phyloP scores from a whole-genome alignment of 2,797 vertebrate species.

The Anisognathus igniventris region DNA sequence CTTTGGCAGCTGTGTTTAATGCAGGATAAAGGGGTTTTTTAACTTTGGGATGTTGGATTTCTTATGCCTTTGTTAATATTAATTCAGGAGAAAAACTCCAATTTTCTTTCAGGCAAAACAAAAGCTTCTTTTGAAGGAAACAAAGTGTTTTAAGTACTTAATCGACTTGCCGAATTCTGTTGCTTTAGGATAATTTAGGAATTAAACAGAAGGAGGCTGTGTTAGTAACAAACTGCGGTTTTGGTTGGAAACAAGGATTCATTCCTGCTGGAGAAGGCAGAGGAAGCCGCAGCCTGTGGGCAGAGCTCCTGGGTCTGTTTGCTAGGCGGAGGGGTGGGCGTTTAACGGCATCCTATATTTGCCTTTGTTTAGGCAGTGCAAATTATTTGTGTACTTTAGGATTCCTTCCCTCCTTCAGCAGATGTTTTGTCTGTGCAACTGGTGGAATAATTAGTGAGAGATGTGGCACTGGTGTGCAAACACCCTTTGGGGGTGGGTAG shows the following conservation, averaged over 20 bases:
- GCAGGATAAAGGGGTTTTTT: conserved; percentile 81
- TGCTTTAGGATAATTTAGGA: neutral
- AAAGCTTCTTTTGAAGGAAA: conserved; percentile 17
- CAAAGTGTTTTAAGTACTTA: neutral
- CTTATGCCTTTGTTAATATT: conserved; percentile 37
- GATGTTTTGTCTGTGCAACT: conserved; percentile 69
- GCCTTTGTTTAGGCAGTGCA: conserved; percentile 58
- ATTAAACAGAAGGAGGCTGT: conserved; percentile 7
- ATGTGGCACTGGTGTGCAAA: neutral
- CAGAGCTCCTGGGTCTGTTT: conserved; percentile 66
- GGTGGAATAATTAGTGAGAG: conserved; percentile 53
- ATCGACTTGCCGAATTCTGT: neutral
- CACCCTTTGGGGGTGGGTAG: neutral
- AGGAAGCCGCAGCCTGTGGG: neutral
- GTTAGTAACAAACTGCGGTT: neutral
- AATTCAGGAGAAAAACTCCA: neutral
- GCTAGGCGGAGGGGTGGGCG: neutral
- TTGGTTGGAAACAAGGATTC: conserved; percentile 4
- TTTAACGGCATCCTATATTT: conserved; percentile 48
- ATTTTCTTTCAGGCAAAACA: neutral
- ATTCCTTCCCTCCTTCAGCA: conserved; percentile 56
- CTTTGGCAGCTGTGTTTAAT: conserved; percentile 82
- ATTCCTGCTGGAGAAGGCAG: neutral
- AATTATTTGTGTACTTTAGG: conserved; percentile 67
- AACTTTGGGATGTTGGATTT: conserved; percentile 56